phyloP scores from a whole-genome alignment of 1,140 invertebrate genomes.

The Heterodera schachtii region DNA sequence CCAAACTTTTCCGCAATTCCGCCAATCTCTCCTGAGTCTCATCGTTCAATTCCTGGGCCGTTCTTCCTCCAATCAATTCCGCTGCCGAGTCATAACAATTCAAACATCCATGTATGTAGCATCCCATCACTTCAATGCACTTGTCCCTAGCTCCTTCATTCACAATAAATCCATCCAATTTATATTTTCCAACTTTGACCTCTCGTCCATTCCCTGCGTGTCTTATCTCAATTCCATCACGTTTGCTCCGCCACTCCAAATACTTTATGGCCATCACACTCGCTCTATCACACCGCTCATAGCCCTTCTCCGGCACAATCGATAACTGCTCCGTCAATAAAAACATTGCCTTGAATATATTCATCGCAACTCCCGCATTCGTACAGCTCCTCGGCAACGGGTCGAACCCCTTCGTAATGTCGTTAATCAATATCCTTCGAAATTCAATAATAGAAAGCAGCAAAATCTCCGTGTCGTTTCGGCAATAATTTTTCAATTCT shows the following conservation, averaged over 20 bases:
- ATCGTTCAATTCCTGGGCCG: not conserved
- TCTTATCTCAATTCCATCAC: not conserved
- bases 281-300: not conserved
- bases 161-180: conserved; percentile 18
- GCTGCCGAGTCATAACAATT: not conserved
- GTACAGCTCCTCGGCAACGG: not conserved
- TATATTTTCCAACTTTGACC: not conserved
- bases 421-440: conserved; percentile 2
- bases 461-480: conserved; percentile 17
- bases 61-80: not conserved
- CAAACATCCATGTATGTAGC: not conserved
- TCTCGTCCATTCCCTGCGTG: conserved; percentile 8
- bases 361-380: conserved; percentile 7
- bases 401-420: conserved; percentile 9
- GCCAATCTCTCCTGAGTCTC: not conserved
- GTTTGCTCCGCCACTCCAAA: conserved; percentile 12
- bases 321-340: not conserved
- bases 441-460: not conserved
- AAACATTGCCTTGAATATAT: not conserved
- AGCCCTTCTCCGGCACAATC: conserved; percentile 14
- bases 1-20: not conserved
- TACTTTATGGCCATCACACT: conserved; percentile 9
- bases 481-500: conserved; percentile 5
- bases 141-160: no score
- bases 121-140: conserved; percentile 1